Base-by-base conservation (phyloP, 2,797 vertebrate species). In the Paguma larvata region DNA sequence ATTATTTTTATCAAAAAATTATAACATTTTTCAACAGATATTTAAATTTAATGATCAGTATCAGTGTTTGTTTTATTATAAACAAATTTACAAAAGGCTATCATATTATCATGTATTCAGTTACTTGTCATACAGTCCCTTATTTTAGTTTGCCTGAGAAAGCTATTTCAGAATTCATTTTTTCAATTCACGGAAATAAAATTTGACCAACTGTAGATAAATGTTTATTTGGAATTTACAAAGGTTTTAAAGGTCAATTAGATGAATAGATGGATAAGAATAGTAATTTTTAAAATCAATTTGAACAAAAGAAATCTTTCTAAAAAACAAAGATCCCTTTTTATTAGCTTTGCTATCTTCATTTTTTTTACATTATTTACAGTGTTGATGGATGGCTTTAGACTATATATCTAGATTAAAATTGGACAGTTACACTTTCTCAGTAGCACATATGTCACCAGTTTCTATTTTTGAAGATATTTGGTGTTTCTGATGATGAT, bases 1-100 rank as follows among this genome's bases (percentile, higher is more conserved):
- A 80, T 94, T 93, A 97, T 97, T 97, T 95, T 96, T 44, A n/a
- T 77, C 16, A 19, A 73, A 97, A 98, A 97, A 59, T 96, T 83
- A 48, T 15, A 79, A 6, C 3, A 56, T 73, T 70, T 78, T 78
- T 53, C 14, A 89, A 82, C 30, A 92, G 41, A 77, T 89, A 48
- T 10, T 68, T 95, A 92, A 93, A 84, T 44, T 25, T 27, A 44
- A 63, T 87, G 32, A 83, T 80, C 46, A 79, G 7, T 82, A 87
- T 79, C 48, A 70, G 16, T 88, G 38, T 72, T 77, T 89, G 32
- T 80, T 87, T 88, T 80, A 75, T 85, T 48, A 83, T 80, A 88
- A 92, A 72, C 67, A 46, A 56, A 38, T 86, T 95, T 91, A 46
- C 1, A 46, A 75, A 89, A 70, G 19, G 6, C 62, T 63, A 41